Evolutionary conservation across 2,888 invertebrate genomes (phyloP).

Genomic region (Gisinianus flammeolus): DNA sequence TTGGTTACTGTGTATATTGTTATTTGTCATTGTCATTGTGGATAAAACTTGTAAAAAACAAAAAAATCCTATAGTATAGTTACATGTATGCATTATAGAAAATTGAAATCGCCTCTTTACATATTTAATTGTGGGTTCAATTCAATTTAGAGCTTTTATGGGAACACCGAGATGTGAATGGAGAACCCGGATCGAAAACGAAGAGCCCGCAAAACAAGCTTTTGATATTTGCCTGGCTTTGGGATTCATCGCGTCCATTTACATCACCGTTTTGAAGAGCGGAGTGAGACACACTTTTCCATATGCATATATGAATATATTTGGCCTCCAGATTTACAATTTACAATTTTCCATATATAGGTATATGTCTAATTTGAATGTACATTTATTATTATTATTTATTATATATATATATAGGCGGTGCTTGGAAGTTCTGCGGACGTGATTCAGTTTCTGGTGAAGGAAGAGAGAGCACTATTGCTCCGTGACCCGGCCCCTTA

Average conservation of each 20-base stretch:
- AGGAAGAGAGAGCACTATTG: constrained; percentile 48
- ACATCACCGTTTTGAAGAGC: neutral
- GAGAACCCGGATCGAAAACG: too few species aligned
- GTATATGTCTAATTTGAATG: too few species aligned
- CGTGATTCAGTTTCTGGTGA: constrained; percentile 38
- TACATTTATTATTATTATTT: too few species aligned
- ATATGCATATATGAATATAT: neutral
- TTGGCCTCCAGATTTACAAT: neutral
- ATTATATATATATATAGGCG: neutral
- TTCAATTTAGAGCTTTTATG: neutral
- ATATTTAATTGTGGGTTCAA: neutral
- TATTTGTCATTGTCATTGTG: too few species aligned
- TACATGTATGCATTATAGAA: neutral
- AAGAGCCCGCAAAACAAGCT: too few species aligned
- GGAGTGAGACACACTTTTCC: neutral
- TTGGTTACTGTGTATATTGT: too few species aligned
- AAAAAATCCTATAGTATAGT: neutral
- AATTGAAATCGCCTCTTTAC: neutral
- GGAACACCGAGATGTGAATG: too few species aligned
- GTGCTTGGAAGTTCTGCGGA: constrained; percentile 15
- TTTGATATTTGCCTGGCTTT: neutral
- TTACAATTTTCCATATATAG: too few species aligned
- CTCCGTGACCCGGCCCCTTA: constrained; percentile 53
- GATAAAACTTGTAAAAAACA: too few species aligned
- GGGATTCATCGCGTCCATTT: neutral